Conservation (phyloP, 2,797 vertebrate species). For the Lutjanus campechanus region DNA sequence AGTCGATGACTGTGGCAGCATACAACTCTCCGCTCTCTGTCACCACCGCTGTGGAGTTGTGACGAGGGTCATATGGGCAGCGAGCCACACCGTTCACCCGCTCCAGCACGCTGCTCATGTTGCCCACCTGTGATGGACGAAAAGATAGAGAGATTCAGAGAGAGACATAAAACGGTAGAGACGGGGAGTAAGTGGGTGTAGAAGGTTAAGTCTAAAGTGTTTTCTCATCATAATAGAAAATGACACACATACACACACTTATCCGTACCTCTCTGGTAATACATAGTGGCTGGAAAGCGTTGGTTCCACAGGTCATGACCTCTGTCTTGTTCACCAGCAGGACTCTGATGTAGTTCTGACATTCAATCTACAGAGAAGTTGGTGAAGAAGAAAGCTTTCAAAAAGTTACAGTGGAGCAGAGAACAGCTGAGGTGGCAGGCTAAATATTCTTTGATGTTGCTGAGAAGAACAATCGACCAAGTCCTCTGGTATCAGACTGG, state of each 20-base stretch:
- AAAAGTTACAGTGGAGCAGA: conserved; percentile 5
- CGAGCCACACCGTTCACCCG: conserved; percentile 96
- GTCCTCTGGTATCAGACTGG: conserved; percentile 31
- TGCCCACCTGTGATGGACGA: conserved; percentile 88
- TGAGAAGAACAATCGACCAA: conserved; percentile 34
- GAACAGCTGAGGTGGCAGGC: conserved; percentile 6
- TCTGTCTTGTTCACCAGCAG: conserved; percentile 94
- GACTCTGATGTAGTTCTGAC: conserved; percentile 98
- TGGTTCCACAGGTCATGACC: conserved; percentile 97
- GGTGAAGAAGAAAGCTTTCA: conserved; percentile 2
- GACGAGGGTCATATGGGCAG: conserved; percentile 96
- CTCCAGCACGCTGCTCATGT: conserved; percentile 93
- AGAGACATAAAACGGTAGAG: not conserved
- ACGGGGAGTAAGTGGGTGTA: not conserved
- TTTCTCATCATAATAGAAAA: not conserved
- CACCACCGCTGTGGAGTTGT: conserved; percentile 98
- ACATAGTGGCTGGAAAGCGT: conserved; percentile 95
- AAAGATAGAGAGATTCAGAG: not conserved
- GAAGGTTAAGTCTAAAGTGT: not conserved
- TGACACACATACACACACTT: not conserved
- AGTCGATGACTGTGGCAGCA: conserved; percentile 97
- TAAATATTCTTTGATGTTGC: conserved; percentile 16
- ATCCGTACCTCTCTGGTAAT: conserved; percentile 92
- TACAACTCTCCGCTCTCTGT: conserved; percentile 96
- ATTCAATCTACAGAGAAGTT: conserved; percentile 88